A percentile compares a stretch with the other conserved stretches of the same genome.
These are phyloP conservation scores for Bufo gargarizans DNA, from an alignment of 2,113 vertebrate genomes.

Conservation along the genomic window DNA sequence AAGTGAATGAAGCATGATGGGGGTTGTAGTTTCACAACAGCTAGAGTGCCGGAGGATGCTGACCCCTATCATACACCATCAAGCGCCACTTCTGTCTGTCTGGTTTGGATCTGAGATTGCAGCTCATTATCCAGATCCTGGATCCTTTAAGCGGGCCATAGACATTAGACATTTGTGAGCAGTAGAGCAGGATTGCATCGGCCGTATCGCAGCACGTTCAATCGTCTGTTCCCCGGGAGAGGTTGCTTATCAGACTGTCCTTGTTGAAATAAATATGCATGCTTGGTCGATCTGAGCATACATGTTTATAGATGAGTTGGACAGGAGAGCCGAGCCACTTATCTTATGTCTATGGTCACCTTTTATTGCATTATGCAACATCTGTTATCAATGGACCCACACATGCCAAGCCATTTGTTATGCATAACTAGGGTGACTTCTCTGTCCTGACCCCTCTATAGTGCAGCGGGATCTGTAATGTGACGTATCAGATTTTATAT, in stretches of 20 bases:
- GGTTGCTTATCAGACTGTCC: background rate
- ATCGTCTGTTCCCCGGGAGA: background rate
- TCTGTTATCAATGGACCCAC: constrained; percentile 1
- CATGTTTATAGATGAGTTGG: constrained; percentile 4
- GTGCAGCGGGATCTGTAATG: too few species aligned
- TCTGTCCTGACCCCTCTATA: background rate
- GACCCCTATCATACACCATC: too few species aligned
- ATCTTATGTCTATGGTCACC: background rate
- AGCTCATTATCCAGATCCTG: background rate
- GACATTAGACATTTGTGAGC: background rate
- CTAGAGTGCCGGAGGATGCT: too few species aligned
- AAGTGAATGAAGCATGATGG: too few species aligned
- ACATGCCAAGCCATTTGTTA: background rate
- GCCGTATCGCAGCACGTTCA: background rate
- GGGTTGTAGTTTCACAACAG: too few species aligned
- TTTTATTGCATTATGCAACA: background rate
- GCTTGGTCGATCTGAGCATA: background rate
- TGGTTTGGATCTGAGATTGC: background rate
- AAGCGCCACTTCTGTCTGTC: background rate
- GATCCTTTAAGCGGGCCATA: background rate
- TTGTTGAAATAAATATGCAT: constrained; percentile 16
- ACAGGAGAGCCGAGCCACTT: background rate
- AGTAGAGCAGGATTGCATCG: background rate
- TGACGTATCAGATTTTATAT: too few species aligned
- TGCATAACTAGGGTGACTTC: background rate